Conservation (phyloP, 2,888 invertebrate species). For the Shargacucullia verbasci region DNA sequence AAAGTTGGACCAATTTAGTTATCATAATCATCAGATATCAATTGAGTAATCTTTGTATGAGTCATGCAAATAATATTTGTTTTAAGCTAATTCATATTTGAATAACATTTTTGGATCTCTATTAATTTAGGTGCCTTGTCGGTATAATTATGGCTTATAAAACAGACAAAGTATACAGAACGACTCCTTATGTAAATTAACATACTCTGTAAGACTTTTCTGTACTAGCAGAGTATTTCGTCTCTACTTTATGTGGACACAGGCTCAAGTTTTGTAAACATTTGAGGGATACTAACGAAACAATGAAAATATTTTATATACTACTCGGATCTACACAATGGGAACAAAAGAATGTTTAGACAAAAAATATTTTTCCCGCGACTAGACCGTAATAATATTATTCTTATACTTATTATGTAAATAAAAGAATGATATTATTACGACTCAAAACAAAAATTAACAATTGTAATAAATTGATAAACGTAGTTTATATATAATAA, state of each 20-base stretch:
- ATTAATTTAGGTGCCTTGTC: constrained; percentile 4
- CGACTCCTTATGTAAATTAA: constrained; percentile 23
- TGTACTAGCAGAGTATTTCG: constrained; percentile 28
- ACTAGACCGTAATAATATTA: constrained; percentile 24
- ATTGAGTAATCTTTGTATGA: constrained; percentile 19
- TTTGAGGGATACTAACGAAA: constrained; percentile 38
- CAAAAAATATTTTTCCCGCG: constrained; percentile 38
- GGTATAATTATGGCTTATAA: background rate
- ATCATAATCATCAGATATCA: constrained; percentile 37
- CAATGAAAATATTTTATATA: constrained; percentile 58
- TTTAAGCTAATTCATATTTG: background rate
- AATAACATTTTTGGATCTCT: background rate
- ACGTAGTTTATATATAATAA: no score
- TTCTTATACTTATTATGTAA: no score
- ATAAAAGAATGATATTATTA: no score
- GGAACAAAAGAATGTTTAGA: constrained; percentile 58
- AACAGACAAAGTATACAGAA: constrained; percentile 8
- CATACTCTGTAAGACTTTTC: constrained; percentile 9
- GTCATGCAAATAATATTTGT: constrained; percentile 24
- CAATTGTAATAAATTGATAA: no score
- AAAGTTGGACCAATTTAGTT: constrained; percentile 13
- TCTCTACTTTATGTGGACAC: constrained; percentile 34
- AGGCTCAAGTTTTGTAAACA: constrained; percentile 49
- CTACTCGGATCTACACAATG: constrained; percentile 48
- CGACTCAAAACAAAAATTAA: no score